Percentiles rank a stretch among this genome's conserved stretches.
These are phyloP conservation scores for Meandrusa payeni DNA, from an alignment of 2,888 invertebrate genomes.

Conservation along the genomic window DNA sequence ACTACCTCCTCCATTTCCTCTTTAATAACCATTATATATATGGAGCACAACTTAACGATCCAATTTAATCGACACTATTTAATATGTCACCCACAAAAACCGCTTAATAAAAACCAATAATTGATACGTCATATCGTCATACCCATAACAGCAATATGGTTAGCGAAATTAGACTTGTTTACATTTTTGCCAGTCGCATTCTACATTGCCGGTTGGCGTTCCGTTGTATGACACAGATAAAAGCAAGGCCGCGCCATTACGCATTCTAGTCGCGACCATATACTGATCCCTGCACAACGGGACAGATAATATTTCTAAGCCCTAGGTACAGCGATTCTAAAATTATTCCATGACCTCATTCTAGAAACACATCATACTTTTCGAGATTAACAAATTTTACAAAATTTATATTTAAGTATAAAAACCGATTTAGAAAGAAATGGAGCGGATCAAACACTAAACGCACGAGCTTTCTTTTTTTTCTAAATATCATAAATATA, in stretches of 20 bases:
- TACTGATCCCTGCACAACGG: slow-evolving; percentile 25
- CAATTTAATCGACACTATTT: no score
- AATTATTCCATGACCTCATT: background rate
- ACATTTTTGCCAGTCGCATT: slow-evolving; percentile 33
- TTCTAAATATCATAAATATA: no score
- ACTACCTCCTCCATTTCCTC: no score
- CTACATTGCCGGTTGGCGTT: slow-evolving; percentile 5
- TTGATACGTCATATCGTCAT: slow-evolving; percentile 6
- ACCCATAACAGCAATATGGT: slow-evolving; percentile 8
- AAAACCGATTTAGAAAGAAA: no score
- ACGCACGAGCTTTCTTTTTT: no score
- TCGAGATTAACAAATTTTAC: no score
- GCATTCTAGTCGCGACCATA: slow-evolving; percentile 34
- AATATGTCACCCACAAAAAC: no score
- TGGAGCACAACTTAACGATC: no score
- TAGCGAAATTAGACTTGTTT: slow-evolving; percentile 26
- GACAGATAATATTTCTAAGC: background rate
- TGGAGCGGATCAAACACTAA: no score
- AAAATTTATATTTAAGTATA: no score
- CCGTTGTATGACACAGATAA: slow-evolving; percentile 39
- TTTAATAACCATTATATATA: no score
- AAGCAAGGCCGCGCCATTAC: slow-evolving; percentile 35
- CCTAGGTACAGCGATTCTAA: background rate
- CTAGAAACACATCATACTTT: no score
- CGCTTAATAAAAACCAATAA: background rate